phyloP scores from a whole-genome alignment of 2,797 vertebrate genomes.

The Fistularia tabacaria region DNA sequence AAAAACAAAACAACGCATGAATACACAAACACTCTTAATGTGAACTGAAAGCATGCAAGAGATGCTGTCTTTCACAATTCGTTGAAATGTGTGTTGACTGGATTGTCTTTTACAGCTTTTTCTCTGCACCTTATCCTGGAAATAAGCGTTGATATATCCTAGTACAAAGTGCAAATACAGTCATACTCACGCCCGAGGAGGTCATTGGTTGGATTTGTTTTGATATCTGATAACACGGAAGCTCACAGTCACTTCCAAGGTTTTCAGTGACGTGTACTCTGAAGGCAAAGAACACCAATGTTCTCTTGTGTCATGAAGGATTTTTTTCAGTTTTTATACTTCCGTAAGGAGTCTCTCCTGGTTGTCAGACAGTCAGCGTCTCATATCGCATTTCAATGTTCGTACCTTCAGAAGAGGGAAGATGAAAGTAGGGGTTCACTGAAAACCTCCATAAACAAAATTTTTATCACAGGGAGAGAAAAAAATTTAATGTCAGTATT shows the following conservation, averaged over 20 bases:
- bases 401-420: neutral
- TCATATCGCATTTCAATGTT: neutral
- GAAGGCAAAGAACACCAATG: neutral
- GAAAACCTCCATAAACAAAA: too few species aligned
- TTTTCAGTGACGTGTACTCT: neutral
- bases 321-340: neutral
- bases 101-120: constrained; percentile 7
- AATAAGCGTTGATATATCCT: constrained; percentile 32
- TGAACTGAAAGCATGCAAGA: neutral
- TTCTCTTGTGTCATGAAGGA: neutral
- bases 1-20: neutral
- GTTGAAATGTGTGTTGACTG: constrained; percentile 27
- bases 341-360: neutral
- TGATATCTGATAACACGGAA: constrained; percentile 16
- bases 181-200: constrained; percentile 1
- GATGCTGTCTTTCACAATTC: neutral
- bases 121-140: constrained; percentile 19
- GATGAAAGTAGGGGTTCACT: too few species aligned
- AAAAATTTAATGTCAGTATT: neutral
- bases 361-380: constrained; percentile 36
- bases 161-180: constrained; percentile 19
- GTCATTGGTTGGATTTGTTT: constrained; percentile 23
- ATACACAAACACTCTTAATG: neutral
- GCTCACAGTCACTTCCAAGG: neutral
- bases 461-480: too few species aligned